phyloP scores from a whole-genome alignment of 2,888 invertebrate species.

The Pherbina coryleti region DNA sequence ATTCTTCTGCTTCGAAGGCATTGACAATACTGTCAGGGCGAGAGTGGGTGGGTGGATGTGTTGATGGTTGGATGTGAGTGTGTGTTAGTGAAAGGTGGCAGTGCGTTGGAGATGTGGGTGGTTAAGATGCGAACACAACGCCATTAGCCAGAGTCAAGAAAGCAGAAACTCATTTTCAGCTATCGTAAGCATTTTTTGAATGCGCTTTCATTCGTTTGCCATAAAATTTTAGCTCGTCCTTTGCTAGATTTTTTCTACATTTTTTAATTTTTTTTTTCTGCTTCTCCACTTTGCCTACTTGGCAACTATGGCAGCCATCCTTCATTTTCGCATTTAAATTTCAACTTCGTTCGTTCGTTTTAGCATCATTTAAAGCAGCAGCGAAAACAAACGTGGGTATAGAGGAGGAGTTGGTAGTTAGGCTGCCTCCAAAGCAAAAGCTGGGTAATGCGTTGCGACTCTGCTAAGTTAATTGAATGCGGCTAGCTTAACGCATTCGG shows the following conservation, averaged over 20 bases:
- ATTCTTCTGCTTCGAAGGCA: not conserved
- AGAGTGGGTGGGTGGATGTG: not conserved
- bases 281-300: not conserved
- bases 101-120: not conserved
- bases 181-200: slow-evolving; percentile 40
- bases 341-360: not conserved
- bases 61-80: not conserved
- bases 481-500: no score
- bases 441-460: no score
- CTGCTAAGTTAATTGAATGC: no score
- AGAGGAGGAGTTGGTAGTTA: not conserved
- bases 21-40: slow-evolving; percentile 7
- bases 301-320: slow-evolving; percentile 9
- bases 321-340: slow-evolving; percentile 4
- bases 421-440: no score
- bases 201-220: slow-evolving; percentile 31
- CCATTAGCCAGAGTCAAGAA: slow-evolving; percentile 39
- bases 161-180: slow-evolving; percentile 43
- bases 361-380: no score
- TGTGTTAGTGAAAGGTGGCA: not conserved
- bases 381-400: not conserved
- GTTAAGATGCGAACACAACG: slow-evolving; percentile 3
- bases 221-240: not conserved
- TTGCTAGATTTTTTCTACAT: not conserved
- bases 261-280: not conserved